A percentile compares a stretch with the other conserved stretches of the same genome.
These are phyloP conservation scores for Anisognathus igniventris DNA, from an alignment of 2,797 vertebrate genomes.

Conservation along the genomic window DNA sequence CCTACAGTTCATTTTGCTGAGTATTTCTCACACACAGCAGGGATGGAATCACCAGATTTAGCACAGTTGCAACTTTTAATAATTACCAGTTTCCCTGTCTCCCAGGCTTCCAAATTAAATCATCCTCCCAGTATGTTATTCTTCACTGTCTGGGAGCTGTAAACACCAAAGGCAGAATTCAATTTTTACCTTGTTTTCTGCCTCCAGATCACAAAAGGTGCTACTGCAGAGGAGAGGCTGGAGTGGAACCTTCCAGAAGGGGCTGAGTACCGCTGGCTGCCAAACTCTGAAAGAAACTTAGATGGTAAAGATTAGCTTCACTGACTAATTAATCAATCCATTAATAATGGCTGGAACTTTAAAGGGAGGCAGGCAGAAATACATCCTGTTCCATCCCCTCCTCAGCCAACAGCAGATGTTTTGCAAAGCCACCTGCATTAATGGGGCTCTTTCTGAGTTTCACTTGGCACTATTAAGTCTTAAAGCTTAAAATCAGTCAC, in stretches of 20 bases:
- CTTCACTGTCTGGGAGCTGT: background rate
- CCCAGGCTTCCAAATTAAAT: background rate
- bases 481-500: background rate
- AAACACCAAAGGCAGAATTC: background rate
- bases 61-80: background rate
- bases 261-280: conserved; percentile 86
- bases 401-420: background rate
- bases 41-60: background rate
- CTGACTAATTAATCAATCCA: background rate
- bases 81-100: background rate
- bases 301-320: conserved; percentile 78
- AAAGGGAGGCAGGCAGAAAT: background rate
- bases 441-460: background rate
- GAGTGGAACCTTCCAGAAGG: conserved; percentile 84
- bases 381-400: background rate
- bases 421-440: background rate
- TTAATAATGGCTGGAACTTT: background rate
- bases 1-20: background rate
- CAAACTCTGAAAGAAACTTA: conserved; percentile 82
- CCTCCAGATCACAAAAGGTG: conserved; percentile 89
- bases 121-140: background rate
- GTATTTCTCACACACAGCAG: background rate
- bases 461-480: background rate
- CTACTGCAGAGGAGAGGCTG: conserved; percentile 82
- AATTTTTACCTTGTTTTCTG: background rate